Base-by-base conservation (phyloP, 2,888 invertebrate species). In the Teleogryllus oceanicus region DNA sequence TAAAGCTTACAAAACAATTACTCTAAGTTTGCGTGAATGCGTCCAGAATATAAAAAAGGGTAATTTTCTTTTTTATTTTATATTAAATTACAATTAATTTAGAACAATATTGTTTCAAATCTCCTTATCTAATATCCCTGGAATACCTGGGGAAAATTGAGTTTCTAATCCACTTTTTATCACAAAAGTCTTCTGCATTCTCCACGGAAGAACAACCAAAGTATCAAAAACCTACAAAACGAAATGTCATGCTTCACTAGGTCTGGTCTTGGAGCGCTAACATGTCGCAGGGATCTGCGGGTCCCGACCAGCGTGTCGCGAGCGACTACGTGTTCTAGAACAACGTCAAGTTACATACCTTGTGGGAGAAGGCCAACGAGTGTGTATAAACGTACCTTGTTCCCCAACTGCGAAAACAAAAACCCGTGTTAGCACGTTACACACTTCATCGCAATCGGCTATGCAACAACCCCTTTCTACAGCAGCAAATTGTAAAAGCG, bases 321-420 rank as follows among this genome's bases (percentile, higher is more conserved):
- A 11, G 62, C 13, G 62, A 5, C 62, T 62, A 62, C 62, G 62
- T 18, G 62, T 62, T 62, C 62, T 18, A 62, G n/a, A 62, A 62
- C 62, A 62, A 62, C 62, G 62, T 18, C 62, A 18, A 18, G 16
- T 62, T 62, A 62, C 62, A 62, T 62, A 62, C 62, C 62, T 62
- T 62, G 62, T 8, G 62, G 13, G 62, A 62, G 62, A 13, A 13
- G 62, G 62, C 62, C 62, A 62, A 62, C n/a, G 62, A 62, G 62
- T 16, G 62, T 62, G 62, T 62, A 62, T 62, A 62, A 62, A 62
- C 62, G 62, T 62, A 62, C 62, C 62, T 62, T 62, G 62, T 62
- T 62, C 62, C 62, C 62, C 62, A 62, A 62, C 62, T 62, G 62
- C 62, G 62, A 62, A 62, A 62, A 62, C n/a, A 62, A 62, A 62